These are phyloP conservation scores for Spodoptera picta DNA, from an alignment of 2,888 invertebrate genomes.

Conservation along the genomic window DNA sequence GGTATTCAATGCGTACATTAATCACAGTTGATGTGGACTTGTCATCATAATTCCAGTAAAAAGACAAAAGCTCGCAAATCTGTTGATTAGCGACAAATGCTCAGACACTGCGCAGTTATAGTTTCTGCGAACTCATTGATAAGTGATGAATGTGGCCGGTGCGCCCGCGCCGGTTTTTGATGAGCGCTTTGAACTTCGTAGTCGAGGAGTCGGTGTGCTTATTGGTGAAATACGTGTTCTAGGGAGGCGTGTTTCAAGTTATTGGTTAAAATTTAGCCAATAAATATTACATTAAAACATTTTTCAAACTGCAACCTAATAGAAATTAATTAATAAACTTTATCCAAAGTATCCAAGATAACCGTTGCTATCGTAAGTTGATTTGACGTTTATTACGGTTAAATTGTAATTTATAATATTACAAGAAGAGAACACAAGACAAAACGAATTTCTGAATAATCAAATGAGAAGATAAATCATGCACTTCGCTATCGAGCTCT, in stretches of 20 bases:
- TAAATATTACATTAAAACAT: too few species aligned
- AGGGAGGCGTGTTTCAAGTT: too few species aligned
- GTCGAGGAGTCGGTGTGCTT: conserved; percentile 27
- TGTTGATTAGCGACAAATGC: conserved; percentile 31
- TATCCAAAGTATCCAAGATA: too few species aligned
- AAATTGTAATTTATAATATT: too few species aligned
- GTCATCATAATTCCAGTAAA: conserved; percentile 21
- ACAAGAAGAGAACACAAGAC: too few species aligned
- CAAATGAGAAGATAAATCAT: not conserved
- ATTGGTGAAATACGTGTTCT: not conserved
- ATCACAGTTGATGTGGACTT: conserved; percentile 13
- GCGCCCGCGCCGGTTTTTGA: conserved; percentile 45
- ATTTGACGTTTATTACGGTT: too few species aligned
- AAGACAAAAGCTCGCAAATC: conserved; percentile 23
- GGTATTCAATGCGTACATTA: conserved; percentile 22
- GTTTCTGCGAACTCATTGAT: conserved; percentile 56
- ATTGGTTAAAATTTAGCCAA: too few species aligned
- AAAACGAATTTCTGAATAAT: too few species aligned
- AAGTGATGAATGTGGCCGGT: conserved; percentile 52
- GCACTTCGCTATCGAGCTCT: conserved; percentile 20
- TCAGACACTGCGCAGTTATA: conserved; percentile 8
- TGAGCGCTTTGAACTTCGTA: conserved; percentile 36
- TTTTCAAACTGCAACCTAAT: too few species aligned
- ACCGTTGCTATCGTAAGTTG: too few species aligned
- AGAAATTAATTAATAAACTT: too few species aligned